Base-by-base conservation (phyloP, 2,113 vertebrate species). In the Corapipo altera region DNA sequence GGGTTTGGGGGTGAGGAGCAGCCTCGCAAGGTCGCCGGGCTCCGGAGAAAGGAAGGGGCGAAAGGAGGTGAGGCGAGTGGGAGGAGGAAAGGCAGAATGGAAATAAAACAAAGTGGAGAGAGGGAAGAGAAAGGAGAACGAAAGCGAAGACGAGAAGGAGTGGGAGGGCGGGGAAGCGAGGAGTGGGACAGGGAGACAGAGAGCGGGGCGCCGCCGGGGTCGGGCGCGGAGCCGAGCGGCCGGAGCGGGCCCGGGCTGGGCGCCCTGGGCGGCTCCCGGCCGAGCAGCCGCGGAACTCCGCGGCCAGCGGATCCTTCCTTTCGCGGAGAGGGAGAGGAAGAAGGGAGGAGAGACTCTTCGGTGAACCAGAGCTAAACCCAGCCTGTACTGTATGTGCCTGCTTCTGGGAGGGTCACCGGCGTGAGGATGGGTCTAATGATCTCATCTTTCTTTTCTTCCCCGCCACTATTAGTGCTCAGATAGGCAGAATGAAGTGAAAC, bases 401-500 rank as follows among this genome's bases (percentile, higher is more conserved):
- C 88, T 96, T 65, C 84, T 72, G 95, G 81, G 94, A 90, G 93
- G 97, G 97, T 96, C 94, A 91, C 71, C 93, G 94, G 94, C 88
- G 65, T 95, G 96, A 97, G 96, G 95, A 97, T 97, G 97, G 97
- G 93, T 96, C 96, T 98, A 97, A 96, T 98, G 98, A 98, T 97
- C 98, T 98, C 98, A 98, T 98, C 97, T 97, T 90, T 96, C 96
- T 95, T 98, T 98, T 96, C 97, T 98, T 98, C 89, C 95, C 94
- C 93, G 57, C 92, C 96, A 97, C 96, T 97, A 91, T 98, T 97
- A 97, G 97, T 97, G 97, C 89, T 98, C 97, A 98, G 96, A 98
- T 98, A 97, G 97, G 97, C 97, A 97, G 97, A 98, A 98, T 98
- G 98, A 98, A 97, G 97, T 93, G 95, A 98, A 98, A 97, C 97